A percentile compares a stretch with the other conserved stretches of the same genome.
Evolutionary conservation across 2,888 invertebrate species (phyloP).

Genomic region (Caenorhabditis sinica): DNA sequence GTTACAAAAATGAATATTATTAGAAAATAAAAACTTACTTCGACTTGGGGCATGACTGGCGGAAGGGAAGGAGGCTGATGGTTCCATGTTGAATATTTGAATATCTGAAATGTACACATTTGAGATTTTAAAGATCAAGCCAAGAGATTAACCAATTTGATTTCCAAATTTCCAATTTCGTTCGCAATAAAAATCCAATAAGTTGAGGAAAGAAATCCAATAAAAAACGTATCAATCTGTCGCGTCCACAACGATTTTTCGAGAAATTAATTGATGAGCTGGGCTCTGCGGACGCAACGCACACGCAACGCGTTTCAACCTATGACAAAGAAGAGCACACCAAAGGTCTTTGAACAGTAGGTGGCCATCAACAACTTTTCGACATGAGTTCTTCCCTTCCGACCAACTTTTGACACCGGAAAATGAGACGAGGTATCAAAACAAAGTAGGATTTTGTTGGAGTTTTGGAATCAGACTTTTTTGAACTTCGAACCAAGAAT

Average conservation of each 20-base stretch:
- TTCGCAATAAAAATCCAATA: not conserved
- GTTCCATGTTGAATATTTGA: not conserved
- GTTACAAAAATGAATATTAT: no score
- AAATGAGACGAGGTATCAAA: not conserved
- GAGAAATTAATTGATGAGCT: slow-evolving; percentile 38
- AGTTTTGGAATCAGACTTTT: not conserved
- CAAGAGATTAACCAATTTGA: no score
- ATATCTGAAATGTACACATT: not conserved
- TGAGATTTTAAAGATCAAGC: not conserved
- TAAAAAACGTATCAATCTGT: not conserved
- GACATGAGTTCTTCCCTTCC: not conserved
- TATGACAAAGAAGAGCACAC: slow-evolving; percentile 28
- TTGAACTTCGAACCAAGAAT: no score
- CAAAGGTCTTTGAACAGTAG: slow-evolving; percentile 40
- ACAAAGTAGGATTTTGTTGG: not conserved
- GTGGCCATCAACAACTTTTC: slow-evolving; percentile 35
- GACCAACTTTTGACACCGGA: not conserved
- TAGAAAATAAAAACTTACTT: not conserved
- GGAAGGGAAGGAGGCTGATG: not conserved
- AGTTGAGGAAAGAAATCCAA: no score
- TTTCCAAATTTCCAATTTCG: no score
- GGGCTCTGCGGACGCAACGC: slow-evolving; percentile 31
- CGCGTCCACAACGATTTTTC: not conserved
- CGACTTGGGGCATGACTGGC: not conserved
- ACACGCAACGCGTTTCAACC: slow-evolving; percentile 37